Evolutionary conservation across 2,888 invertebrate genomes (phyloP).

Genomic region (Caenorhabditis sp.): DNA sequence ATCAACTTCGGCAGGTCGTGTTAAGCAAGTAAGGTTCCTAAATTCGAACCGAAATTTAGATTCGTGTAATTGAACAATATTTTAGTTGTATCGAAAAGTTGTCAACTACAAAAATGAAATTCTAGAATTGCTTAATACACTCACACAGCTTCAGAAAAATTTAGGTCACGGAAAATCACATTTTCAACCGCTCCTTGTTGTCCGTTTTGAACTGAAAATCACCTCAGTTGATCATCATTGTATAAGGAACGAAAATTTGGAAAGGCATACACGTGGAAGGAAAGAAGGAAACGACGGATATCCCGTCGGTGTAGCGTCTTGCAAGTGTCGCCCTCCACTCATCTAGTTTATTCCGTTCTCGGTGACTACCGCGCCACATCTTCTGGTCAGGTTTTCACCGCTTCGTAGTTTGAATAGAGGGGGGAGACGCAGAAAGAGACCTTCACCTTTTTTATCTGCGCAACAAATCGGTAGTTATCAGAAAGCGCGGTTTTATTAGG

Average conservation of each 20-base stretch:
- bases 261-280: slow-evolving; percentile 58
- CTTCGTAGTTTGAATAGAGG: slow-evolving; percentile 10
- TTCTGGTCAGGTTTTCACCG: slow-evolving; percentile 42
- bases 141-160: too few relatives aligned
- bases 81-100: too few relatives aligned
- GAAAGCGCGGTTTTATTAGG: slow-evolving; percentile 5
- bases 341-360: slow-evolving; percentile 59
- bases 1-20: not conserved
- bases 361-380: slow-evolving; percentile 36
- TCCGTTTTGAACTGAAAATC: not conserved
- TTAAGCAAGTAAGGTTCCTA: too few relatives aligned
- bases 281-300: slow-evolving; percentile 38
- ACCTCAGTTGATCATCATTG: too few relatives aligned
- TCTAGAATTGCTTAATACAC: too few relatives aligned
- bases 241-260: not conserved
- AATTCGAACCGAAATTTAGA: too few relatives aligned
- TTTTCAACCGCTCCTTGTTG: too few relatives aligned
- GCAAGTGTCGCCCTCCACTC: slow-evolving; percentile 40
- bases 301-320: slow-evolving; percentile 27
- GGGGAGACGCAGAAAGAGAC: slow-evolving; percentile 42
- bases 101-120: too few relatives aligned
- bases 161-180: too few relatives aligned
- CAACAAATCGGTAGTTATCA: slow-evolving; percentile 46
- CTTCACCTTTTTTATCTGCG: slow-evolving; percentile 55
- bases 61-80: too few relatives aligned